Base-by-base conservation (phyloP, 2,113 vertebrate species). In the Brachionichthys hirsutus region DNA sequence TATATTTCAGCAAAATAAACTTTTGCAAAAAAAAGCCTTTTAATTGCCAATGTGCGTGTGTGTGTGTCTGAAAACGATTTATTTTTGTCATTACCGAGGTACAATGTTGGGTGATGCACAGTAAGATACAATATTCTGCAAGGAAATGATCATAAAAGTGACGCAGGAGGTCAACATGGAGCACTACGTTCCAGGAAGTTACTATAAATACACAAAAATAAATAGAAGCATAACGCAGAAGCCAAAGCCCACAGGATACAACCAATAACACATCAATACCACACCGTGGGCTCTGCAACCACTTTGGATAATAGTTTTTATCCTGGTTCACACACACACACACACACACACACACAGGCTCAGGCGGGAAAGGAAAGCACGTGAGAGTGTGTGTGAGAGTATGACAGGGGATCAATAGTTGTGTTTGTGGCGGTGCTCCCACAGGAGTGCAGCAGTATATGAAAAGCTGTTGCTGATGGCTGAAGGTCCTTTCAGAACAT, bases 391-490 rank as follows among this genome's bases (percentile, higher is more conserved):
- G 78, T 73, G 77, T 73, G 82, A 54, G 73, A 55, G 71, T 77
- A 77, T 89, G 85, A 89, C 88, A 85, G 87, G 58, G 89, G 81
- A 90, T 91, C 89, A 87, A 90, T 89, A 88, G 82, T 59, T 66
- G 79, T 89, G 88, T 90, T 84, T 90, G 87, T 84, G 82, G 86
- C 64, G 20, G 71, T 12, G 54, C 66, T 87, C 89, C 84, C 80
- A 76, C 72, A 83, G 84, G 86, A 78, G 59, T 19, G 54, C 52
- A 62, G 78, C 75, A 76, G 73, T 78, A 71, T 82, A 85, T 84
- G 86, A 89, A 89, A 85, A 84, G 84, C 80, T 16, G 61, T 67
- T 63, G 84, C 75, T 82, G 84, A 82, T 82, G 84, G 83, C 79
- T 88, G 85, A 86, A 88, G 84, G 83, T 87, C 83, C 80, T 82